Conservation (phyloP, 35 echinoderm and acorn worm species). For the Amphiura filiformis region DNA sequence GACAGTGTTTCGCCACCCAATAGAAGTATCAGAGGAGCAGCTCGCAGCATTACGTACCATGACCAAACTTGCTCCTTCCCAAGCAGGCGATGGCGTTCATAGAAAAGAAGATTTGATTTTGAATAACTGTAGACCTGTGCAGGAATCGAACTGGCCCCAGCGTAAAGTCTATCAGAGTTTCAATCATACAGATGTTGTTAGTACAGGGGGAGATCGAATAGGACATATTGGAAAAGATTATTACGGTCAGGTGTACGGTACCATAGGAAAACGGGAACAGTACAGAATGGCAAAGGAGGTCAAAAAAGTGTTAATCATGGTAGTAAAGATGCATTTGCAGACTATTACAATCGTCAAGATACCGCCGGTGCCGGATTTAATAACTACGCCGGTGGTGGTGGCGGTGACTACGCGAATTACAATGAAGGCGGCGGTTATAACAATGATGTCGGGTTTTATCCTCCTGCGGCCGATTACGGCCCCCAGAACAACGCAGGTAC, state of each 20-base stretch:
- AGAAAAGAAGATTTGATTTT: neutral
- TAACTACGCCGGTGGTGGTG: too few species aligned
- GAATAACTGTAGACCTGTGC: neutral
- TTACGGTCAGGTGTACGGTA: too few species aligned
- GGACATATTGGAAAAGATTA: too few species aligned
- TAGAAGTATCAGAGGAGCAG: slow-evolving; percentile 40
- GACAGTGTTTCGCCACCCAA: slow-evolving; percentile 68
- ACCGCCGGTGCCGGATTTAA: too few species aligned
- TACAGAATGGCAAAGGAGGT: too few species aligned
- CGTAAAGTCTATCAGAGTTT: neutral
- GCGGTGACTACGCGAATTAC: too few species aligned
- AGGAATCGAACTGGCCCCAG: neutral
- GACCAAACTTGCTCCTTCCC: neutral
- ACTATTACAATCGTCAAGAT: neutral
- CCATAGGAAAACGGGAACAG: too few species aligned
- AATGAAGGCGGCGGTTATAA: too few species aligned
- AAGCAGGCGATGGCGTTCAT: neutral
- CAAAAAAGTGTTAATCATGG: too few species aligned
- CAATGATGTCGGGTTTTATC: too few species aligned
- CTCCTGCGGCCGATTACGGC: too few species aligned
- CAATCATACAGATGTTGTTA: neutral
- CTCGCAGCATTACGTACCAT: neutral
- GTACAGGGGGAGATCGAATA: neutral
- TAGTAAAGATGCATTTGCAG: neutral
- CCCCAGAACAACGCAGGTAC: too few species aligned